These are phyloP conservation scores for Vulpes vulpes DNA, from an alignment of 2,113 vertebrate species.

Conservation along the genomic window DNA sequence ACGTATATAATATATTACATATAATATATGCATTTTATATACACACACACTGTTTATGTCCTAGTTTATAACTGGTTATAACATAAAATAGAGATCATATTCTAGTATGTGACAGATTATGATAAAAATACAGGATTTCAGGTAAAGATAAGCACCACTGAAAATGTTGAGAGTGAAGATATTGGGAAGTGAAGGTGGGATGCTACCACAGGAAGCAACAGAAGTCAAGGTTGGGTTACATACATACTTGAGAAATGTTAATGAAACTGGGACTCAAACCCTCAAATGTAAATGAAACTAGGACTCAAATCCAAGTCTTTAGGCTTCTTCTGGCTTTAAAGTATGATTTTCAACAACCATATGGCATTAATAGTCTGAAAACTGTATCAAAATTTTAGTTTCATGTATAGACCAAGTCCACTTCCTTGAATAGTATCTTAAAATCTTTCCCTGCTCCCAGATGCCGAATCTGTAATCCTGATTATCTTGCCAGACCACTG, in stretches of 20 bases:
- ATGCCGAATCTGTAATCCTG: neutral
- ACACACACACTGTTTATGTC: neutral
- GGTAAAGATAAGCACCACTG: neutral
- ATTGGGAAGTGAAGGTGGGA: neutral
- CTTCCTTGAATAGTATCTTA: neutral
- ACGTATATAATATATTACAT: neutral
- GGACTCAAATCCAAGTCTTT: neutral
- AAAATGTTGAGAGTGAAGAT: neutral
- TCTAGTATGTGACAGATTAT: neutral
- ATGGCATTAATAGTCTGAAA: neutral
- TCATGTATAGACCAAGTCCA: neutral
- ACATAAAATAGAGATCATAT: neutral
- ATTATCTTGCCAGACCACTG: neutral
- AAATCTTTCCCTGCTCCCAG: neutral
- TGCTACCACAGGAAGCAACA: neutral
- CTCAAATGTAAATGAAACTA: neutral
- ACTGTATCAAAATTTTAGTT: neutral
- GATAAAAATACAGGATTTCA: neutral
- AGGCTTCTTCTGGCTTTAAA: neutral
- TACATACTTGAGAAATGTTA: neutral
- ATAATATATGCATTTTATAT: neutral
- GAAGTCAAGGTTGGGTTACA: neutral
- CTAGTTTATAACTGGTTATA: neutral
- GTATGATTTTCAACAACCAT: neutral
- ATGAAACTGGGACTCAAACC: neutral